Percentiles rank a stretch among this genome's conserved stretches.
Conservation (phyloP, 2,113 vertebrate genomes). For the Lepus americanus region DNA sequence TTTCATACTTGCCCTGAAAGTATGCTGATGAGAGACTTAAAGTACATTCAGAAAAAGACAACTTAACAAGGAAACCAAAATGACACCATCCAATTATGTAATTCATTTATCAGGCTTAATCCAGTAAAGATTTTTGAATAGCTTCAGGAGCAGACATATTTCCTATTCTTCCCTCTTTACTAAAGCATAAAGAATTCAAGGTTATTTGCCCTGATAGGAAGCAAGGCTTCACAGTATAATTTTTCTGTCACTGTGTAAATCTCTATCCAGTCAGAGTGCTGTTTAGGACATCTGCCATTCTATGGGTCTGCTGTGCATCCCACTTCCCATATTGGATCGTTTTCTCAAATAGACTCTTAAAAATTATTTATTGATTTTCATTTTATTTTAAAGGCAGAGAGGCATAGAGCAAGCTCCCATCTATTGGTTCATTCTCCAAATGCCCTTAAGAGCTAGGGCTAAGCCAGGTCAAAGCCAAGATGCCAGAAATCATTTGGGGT, state of each 20-base stretch:
- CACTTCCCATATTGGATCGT: too few relatives aligned
- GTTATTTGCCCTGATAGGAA: not conserved
- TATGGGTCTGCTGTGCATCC: too few relatives aligned
- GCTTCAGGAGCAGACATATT: not conserved
- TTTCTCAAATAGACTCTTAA: too few relatives aligned
- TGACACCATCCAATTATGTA: not conserved
- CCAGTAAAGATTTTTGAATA: not conserved
- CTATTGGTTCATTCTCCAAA: too few relatives aligned
- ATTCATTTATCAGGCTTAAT: not conserved
- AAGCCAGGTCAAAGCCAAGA: too few relatives aligned
- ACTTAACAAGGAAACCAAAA: slow-evolving; percentile 48
- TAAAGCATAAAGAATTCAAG: slow-evolving; percentile 25
- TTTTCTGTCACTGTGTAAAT: not conserved
- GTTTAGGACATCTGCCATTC: too few relatives aligned
- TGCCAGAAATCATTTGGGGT: too few relatives aligned
- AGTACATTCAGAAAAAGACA: not conserved
- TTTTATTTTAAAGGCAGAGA: too few relatives aligned
- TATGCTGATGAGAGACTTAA: slow-evolving; percentile 46
- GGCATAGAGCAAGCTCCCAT: too few relatives aligned
- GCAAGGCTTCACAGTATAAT: not conserved
- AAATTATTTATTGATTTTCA: too few relatives aligned
- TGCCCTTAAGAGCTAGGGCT: too few relatives aligned
- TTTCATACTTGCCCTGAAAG: not conserved
- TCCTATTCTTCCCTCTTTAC: slow-evolving; percentile 8
- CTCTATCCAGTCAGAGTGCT: not conserved